A percentile compares a stretch with the other conserved stretches of the same genome.
These are phyloP conservation scores for Steatornis caripensis DNA, from an alignment of 2,113 vertebrate genomes.

Conservation along the genomic window DNA sequence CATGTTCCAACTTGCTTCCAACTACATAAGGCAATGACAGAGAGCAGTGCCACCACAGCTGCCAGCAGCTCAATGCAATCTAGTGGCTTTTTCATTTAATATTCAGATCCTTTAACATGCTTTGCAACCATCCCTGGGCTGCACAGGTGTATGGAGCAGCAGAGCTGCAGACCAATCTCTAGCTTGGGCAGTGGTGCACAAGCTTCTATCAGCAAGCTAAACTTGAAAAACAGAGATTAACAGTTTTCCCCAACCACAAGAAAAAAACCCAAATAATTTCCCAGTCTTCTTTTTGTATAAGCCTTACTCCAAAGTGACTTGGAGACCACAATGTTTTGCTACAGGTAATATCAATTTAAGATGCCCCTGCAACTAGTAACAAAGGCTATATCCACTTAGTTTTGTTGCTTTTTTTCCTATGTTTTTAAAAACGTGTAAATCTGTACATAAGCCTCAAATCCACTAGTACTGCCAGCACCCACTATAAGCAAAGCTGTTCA, in stretches of 20 bases:
- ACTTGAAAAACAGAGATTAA: not conserved
- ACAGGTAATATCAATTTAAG: not conserved
- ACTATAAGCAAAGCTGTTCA: not conserved
- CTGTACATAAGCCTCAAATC: not conserved
- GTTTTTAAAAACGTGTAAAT: not conserved
- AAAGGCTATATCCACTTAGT: not conserved
- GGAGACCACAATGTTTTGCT: not conserved
- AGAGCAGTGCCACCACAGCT: not conserved
- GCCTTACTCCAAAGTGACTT: not conserved
- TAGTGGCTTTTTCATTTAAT: not conserved
- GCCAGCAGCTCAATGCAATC: not conserved
- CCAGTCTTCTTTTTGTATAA: not conserved
- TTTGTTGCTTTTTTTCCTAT: not conserved
- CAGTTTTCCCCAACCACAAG: not conserved
- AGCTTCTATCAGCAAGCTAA: not conserved
- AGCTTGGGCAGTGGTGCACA: fast-evolving
- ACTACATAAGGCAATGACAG: not conserved
- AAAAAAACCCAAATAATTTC: not conserved
- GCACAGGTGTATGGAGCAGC: not conserved
- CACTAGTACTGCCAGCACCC: not conserved
- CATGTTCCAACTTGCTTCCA: not conserved
- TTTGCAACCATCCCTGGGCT: not conserved
- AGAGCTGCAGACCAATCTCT: not conserved
- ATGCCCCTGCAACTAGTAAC: not conserved
- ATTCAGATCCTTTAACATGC: not conserved